Conservation (phyloP, 35 echinoderm and acorn worm genomes). For the Holothuria glaberrima region DNA sequence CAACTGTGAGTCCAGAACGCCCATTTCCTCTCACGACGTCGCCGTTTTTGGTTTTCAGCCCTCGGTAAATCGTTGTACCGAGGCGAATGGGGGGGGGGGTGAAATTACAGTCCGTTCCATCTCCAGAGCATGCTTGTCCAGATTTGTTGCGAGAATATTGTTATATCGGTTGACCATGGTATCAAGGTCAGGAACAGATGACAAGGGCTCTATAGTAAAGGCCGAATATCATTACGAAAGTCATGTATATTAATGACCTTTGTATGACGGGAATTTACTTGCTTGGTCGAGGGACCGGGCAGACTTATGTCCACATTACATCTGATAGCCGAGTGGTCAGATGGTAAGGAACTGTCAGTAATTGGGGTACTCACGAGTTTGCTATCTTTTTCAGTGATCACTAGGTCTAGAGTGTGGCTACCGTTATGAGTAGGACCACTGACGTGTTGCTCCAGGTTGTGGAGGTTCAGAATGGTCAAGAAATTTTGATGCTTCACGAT, state of each 20-base stretch:
- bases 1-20: conserved; percentile 50
- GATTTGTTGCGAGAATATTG: too few relatives aligned
- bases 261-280: conserved; percentile 22
- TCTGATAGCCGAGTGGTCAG: conserved; percentile 46
- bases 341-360: conserved; percentile 25
- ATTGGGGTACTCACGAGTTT: not conserved
- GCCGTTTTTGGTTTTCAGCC: conserved; percentile 34
- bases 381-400: conserved; percentile 25
- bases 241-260: not conserved
- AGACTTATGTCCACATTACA: too few relatives aligned
- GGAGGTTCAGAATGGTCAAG: conserved; percentile 9
- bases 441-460: conserved; percentile 58
- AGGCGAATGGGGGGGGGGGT: conserved; percentile 41
- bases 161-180: too few relatives aligned
- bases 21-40: conserved; percentile 50
- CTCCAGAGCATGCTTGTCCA: conserved; percentile 56
- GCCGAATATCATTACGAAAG: conserved; percentile 21
- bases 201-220: not conserved
- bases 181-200: too few relatives aligned
- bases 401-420: conserved; percentile 66
- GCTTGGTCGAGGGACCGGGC: not conserved
- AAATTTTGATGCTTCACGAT: conserved; percentile 15
- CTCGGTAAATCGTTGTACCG: conserved; percentile 38
- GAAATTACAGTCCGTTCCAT: conserved; percentile 31
- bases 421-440: conserved; percentile 47